A percentile compares a stretch with the other conserved stretches of the same genome.
These are phyloP conservation scores for Olivierus martensii DNA, from an alignment of 1,140 invertebrate species.

Conservation along the genomic window DNA sequence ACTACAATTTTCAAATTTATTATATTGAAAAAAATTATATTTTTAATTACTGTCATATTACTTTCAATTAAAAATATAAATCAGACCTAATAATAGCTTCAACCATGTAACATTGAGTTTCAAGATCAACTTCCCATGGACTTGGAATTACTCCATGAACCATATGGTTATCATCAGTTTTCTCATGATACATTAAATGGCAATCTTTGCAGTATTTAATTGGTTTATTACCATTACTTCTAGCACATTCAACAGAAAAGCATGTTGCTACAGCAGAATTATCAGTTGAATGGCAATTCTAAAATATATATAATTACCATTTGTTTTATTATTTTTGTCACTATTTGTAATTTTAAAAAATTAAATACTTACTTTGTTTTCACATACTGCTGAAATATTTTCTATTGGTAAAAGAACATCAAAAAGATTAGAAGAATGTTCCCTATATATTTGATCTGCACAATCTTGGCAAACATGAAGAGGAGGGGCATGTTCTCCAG, in stretches of 20 bases:
- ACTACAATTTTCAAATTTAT: no score
- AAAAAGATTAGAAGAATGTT: slow-evolving; percentile 59
- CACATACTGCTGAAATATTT: slow-evolving; percentile 85
- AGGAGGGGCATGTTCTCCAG: slow-evolving; percentile 73
- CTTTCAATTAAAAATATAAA: no score
- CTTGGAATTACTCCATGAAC: slow-evolving; percentile 70
- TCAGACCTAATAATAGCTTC: slow-evolving; percentile 85
- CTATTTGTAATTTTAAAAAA: background rate
- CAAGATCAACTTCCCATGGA: slow-evolving; percentile 73
- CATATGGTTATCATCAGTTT: slow-evolving; percentile 72
- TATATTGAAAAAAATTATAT: no score
- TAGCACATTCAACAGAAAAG: slow-evolving; percentile 91
- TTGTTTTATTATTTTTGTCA: background rate
- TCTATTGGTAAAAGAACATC: slow-evolving; percentile 90
- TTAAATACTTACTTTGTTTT: slow-evolving; percentile 66
- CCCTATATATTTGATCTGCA: slow-evolving; percentile 65
- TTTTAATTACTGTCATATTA: no score
- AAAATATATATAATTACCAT: slow-evolving; percentile 3
- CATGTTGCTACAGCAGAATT: slow-evolving; percentile 93
- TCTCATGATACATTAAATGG: slow-evolving; percentile 39
- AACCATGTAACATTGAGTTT: slow-evolving; percentile 84
- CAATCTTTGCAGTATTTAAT: slow-evolving; percentile 86
- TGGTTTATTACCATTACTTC: slow-evolving; percentile 88
- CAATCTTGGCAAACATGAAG: slow-evolving; percentile 94
- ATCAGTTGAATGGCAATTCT: slow-evolving; percentile 84